Conservation (phyloP, 2,113 vertebrate genomes). For the Lamprologus callipterus region DNA sequence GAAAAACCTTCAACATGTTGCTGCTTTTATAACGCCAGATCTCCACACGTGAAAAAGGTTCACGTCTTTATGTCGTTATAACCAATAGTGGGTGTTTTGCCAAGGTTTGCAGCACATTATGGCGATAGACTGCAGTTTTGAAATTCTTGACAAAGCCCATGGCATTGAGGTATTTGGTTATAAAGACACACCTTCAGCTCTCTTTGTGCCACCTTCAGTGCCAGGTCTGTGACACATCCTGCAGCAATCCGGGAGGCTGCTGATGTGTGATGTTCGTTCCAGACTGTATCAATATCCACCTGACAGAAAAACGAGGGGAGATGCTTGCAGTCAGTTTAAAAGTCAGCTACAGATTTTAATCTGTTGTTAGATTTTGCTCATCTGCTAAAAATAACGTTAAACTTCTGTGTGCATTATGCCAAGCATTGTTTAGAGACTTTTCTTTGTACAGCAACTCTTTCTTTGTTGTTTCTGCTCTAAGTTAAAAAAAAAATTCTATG, state of each 20-base stretch:
- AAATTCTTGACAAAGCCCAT: neutral
- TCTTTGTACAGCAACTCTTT: neutral
- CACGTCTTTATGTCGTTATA: neutral
- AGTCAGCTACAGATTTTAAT: neutral
- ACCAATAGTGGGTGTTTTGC: neutral
- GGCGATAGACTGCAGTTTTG: neutral
- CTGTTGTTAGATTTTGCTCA: neutral
- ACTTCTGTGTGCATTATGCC: neutral
- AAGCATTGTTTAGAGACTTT: neutral
- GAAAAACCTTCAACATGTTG: neutral
- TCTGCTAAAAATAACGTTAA: neutral
- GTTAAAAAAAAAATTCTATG: neutral
- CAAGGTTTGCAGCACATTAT: neutral
- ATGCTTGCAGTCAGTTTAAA: neutral
- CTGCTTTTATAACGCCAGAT: neutral
- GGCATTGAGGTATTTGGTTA: neutral
- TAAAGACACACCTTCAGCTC: constrained; percentile 78
- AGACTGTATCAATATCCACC: constrained; percentile 92
- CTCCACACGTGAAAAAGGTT: neutral
- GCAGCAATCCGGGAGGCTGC: constrained; percentile 84
- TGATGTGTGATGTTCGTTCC: constrained; percentile 92
- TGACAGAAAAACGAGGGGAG: constrained; percentile 40
- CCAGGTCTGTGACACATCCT: constrained; percentile 84
- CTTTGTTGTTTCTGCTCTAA: neutral
- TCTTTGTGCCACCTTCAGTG: constrained; percentile 83